Conservation (phyloP, 2,797 vertebrate genomes). For the Pseudochirops cupreus region DNA sequence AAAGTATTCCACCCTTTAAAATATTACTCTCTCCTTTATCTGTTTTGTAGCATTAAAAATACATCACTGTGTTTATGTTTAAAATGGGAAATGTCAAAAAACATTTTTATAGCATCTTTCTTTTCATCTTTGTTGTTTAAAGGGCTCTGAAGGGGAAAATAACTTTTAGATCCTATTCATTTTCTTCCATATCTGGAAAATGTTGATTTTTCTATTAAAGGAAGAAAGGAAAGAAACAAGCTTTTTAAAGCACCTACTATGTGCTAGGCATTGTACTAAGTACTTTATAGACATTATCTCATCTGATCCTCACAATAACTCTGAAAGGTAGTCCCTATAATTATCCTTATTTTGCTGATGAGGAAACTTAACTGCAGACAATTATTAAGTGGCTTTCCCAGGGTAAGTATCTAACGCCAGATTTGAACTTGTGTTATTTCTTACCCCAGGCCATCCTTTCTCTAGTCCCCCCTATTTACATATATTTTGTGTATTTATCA, state of each 20-base stretch:
- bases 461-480: neutral
- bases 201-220: constrained; percentile 30
- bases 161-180: constrained; percentile 45
- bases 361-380: neutral
- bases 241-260: neutral
- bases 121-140: constrained; percentile 68
- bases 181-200: constrained; percentile 50
- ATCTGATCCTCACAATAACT: neutral
- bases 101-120: constrained; percentile 70
- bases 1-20: constrained; percentile 71
- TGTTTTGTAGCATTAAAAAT: constrained; percentile 71
- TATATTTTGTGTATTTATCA: neutral
- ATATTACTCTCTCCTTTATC: constrained; percentile 74
- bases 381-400: neutral
- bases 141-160: neutral
- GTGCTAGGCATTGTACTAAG: neutral
- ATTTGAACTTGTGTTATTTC: neutral
- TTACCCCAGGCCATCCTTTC: neutral
- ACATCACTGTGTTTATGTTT: constrained; percentile 71
- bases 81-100: constrained; percentile 69
- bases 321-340: neutral
- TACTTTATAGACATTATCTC: neutral
- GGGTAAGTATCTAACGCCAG: neutral
- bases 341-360: neutral
- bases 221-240: neutral